Percentiles rank a stretch among this genome's conserved stretches.
Conservation (phyloP, 2,797 vertebrate species). For the Diplodus puntazzo region DNA sequence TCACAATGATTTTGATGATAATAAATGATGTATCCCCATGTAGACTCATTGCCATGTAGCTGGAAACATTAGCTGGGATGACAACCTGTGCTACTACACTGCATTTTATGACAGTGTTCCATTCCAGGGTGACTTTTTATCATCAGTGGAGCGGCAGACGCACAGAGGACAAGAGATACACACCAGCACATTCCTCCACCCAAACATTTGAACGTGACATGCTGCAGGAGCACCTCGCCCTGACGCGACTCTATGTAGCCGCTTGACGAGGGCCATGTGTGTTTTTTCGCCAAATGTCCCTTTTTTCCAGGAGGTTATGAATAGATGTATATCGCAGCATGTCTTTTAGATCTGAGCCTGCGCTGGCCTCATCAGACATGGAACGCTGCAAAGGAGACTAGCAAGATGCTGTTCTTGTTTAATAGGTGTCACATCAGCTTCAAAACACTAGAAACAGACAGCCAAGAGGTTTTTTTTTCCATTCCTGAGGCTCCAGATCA, state of each 20-base stretch:
- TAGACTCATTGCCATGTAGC: not conserved
- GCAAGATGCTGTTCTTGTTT: conserved; percentile 70
- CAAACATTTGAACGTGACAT: conserved; percentile 84
- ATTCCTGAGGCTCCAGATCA: conserved; percentile 57
- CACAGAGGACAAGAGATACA: conserved; percentile 80
- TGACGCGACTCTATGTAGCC: conserved; percentile 47
- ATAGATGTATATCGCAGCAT: conserved; percentile 56
- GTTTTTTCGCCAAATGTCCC: conserved; percentile 49
- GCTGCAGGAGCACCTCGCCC: conserved; percentile 80
- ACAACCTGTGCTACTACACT: not conserved
- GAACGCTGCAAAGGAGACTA: conserved; percentile 45
- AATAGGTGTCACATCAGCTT: conserved; percentile 71
- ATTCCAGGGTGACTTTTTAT: conserved; percentile 42
- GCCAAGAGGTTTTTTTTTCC: conserved; percentile 17
- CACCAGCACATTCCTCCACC: conserved; percentile 85
- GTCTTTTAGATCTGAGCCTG: conserved; percentile 53
- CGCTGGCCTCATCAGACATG: conserved; percentile 57
- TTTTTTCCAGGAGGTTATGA: conserved; percentile 57
- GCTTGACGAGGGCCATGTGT: conserved; percentile 83
- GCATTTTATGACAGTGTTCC: conserved; percentile 49
- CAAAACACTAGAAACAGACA: conserved; percentile 57
- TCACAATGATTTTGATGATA: not conserved
- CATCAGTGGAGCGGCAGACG: conserved; percentile 58
- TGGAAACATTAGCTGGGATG: not conserved
- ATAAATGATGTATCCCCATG: not conserved